Evolutionary conservation across 2,888 invertebrate genomes (phyloP), one percentile per base, ranked within the genome.

Genomic region (Atethmia centrago): DNA sequence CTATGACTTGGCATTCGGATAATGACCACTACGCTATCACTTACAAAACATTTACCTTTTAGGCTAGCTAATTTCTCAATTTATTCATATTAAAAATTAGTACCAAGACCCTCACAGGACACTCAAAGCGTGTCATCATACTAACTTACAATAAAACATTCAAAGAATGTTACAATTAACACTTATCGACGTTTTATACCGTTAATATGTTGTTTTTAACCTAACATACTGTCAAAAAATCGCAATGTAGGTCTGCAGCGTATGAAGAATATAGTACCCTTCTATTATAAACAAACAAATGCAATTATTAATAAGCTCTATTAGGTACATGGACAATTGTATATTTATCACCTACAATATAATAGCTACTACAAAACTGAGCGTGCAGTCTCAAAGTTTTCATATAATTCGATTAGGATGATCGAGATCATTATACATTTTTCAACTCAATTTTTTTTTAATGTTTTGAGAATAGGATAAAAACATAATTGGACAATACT

Each of bases 381-480:
- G 51, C n/a, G n/a, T n/a, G 73, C 80, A 61, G 77, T 73, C 80
- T 77, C 63, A 66, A 80, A 65, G 8, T 51, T 66, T 56, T 56
- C 65, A 66, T 21, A 65, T 25, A 77, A 61, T 80, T 74, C 64
- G 51, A 61, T 53, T 51, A 45, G 16, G 47, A 49, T 47, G 12
- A 59, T 40, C 2, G 2, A 40, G n/a, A 31, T 40, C 58, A 40
- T 14, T 69, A 28, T 14, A 42, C 3, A 12, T 51, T 9, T 19
- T 19, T 9, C 14, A 4, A 19, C 1, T 8, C 5, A 55, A 21
- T n/a, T n/a, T n/a, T n/a, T n/a, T n/a, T n/a, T n/a, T n/a, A n/a
- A n/a, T n/a, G n/a, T n/a, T n/a, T 19, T 5, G 9, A 68, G 16
- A 72, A 21, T 16, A 55, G 25, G 25, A 7, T n/a, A 19, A 45